Evolutionary conservation across 64 coral and sea anemone genomes (phyloP).

Genomic region (Pachyseris speciosa): DNA sequence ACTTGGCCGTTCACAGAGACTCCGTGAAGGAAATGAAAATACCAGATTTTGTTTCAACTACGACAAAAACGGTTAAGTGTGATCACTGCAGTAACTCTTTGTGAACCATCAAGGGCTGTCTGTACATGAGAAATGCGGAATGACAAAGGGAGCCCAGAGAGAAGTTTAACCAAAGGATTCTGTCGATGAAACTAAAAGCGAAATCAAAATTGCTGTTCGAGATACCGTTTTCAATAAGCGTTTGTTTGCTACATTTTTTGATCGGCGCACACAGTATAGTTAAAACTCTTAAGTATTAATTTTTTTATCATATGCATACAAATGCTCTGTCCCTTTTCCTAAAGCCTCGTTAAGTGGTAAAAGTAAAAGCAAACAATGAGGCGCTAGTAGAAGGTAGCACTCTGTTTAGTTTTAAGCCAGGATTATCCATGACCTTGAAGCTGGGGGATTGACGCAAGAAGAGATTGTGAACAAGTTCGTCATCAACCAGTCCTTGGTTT

Average conservation of each 20-base stretch:
- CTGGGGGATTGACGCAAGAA: constrained; percentile 3
- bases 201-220: constrained; percentile 36
- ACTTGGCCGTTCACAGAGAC: too few species aligned
- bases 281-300: not conserved
- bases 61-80: too few species aligned
- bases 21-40: too few species aligned
- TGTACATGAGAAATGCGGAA: too few species aligned
- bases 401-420: constrained; percentile 27
- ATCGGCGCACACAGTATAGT: too few species aligned
- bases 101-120: too few species aligned
- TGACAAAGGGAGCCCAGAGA: too few species aligned
- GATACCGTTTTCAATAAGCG: too few species aligned
- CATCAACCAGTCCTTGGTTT: constrained; percentile 64
- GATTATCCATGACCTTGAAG: constrained; percentile 36
- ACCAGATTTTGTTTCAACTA: too few species aligned
- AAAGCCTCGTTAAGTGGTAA: constrained; percentile 6
- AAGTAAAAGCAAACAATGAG: constrained; percentile 53
- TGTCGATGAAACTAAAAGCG: not conserved
- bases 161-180: too few species aligned
- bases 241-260: constrained; percentile 2
- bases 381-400: constrained; percentile 34
- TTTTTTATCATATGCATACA: constrained; percentile 5
- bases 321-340: not conserved
- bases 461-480: constrained; percentile 19
- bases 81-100: too few species aligned